These are phyloP conservation scores for Phoenicopterus ruber DNA, from an alignment of 2,113 vertebrate species.

Conservation along the genomic window DNA sequence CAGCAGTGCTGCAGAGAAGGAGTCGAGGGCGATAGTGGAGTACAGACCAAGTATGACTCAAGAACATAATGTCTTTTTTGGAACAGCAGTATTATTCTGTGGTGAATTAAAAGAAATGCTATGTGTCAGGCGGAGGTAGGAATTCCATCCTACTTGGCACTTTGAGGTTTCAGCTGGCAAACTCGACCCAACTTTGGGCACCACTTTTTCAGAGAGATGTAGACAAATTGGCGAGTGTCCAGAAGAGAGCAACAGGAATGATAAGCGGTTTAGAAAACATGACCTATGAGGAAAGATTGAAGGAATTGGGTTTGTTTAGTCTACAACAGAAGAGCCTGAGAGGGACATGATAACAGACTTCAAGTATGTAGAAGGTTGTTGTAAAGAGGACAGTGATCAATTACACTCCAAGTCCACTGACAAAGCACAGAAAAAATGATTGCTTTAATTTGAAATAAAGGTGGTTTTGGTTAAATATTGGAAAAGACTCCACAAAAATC, in stretches of 20 bases:
- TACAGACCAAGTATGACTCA: not conserved
- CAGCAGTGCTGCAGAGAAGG: not conserved
- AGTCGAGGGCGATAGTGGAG: not conserved
- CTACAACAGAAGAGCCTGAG: conserved; percentile 58
- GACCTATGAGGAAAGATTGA: conserved; percentile 66
- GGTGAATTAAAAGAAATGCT: not conserved
- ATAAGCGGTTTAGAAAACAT: conserved; percentile 64
- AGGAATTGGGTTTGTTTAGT: conserved; percentile 68
- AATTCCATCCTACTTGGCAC: not conserved
- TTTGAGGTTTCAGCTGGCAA: not conserved
- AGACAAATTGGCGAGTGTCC: conserved; percentile 28
- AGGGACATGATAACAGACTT: conserved; percentile 67
- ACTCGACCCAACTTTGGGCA: not conserved
- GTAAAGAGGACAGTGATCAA: conserved; percentile 52
- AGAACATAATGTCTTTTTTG: not conserved
- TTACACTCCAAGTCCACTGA: conserved; percentile 30
- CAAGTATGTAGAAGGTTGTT: conserved; percentile 59
- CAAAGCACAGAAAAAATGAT: not conserved
- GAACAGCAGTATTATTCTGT: not conserved
- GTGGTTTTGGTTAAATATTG: not conserved
- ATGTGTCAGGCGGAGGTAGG: not conserved
- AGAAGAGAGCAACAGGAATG: conserved; percentile 43
- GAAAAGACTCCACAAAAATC: not conserved
- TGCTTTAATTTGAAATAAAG: conserved; percentile 17
- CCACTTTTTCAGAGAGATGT: not conserved